Evolutionary conservation across 2,113 vertebrate genomes (phyloP).

Genomic region (Elachura formosa): DNA sequence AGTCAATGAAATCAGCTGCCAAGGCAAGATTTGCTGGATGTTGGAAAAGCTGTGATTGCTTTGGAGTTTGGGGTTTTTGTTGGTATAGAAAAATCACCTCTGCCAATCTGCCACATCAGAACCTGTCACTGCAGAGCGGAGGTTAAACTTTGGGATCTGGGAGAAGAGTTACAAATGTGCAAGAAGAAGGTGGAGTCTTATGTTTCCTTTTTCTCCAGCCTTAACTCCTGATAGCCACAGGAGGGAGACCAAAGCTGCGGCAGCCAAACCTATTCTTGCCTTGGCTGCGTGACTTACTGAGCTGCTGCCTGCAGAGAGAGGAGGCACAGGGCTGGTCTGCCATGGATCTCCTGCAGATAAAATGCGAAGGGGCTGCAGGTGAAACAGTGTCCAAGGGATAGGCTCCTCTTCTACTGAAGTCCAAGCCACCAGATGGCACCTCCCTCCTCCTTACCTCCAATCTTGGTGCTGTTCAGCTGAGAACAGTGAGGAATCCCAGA

Average conservation of each 20-base stretch:
- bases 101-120: not conserved
- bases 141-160: not conserved
- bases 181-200: not conserved
- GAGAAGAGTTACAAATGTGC: not conserved
- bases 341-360: constrained; percentile 93
- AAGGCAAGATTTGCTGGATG: too few species aligned
- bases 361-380: not conserved
- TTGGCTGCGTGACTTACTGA: constrained; percentile 90
- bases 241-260: constrained; percentile 88
- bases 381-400: accelerated
- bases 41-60: too few species aligned
- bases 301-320: constrained; percentile 93
- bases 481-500: not conserved
- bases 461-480: not conserved
- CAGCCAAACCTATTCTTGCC: constrained; percentile 88
- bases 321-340: constrained; percentile 88
- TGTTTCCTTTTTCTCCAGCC: constrained; percentile 68
- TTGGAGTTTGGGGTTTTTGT: too few species aligned
- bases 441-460: too few species aligned
- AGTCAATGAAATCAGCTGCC: too few species aligned
- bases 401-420: not conserved
- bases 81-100: not conserved
- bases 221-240: constrained; percentile 43
- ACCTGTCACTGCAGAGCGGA: not conserved
- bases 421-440: too few species aligned